Conservation (phyloP, 2,797 vertebrate species). For the Centropyge bicolor region DNA sequence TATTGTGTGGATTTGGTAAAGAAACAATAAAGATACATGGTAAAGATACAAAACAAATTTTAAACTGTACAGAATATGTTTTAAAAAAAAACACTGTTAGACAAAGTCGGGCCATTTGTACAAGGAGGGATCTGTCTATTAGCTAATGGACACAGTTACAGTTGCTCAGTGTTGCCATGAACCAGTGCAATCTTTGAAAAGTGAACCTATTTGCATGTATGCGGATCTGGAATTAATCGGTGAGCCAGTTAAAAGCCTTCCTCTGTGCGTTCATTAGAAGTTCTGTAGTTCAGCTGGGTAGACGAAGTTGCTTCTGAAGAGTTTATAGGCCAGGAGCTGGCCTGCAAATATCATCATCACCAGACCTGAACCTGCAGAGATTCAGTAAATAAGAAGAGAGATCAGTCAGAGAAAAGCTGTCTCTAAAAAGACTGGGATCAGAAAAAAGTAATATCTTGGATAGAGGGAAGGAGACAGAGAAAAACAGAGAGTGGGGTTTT, state of each 20-base stretch:
- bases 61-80: conserved; percentile 67
- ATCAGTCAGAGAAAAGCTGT: conserved; percentile 3
- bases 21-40: no score
- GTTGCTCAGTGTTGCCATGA: background rate
- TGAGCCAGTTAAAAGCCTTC: conserved; percentile 66
- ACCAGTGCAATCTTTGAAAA: background rate
- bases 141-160: conserved; percentile 5
- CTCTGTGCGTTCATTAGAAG: conserved; percentile 72
- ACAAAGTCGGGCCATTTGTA: conserved; percentile 38
- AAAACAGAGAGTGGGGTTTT: background rate
- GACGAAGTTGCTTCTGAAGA: conserved; percentile 93
- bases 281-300: conserved; percentile 87
- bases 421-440: conserved; percentile 54
- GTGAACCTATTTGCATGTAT: conserved; percentile 11
- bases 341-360: conserved; percentile 92
- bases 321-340: conserved; percentile 90
- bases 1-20: conserved; percentile 37
- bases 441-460: background rate
- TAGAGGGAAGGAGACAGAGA: conserved; percentile 15
- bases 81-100: conserved; percentile 43
- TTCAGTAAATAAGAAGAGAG: conserved; percentile 21
- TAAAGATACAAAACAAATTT: conserved; percentile 75
- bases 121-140: conserved; percentile 29
- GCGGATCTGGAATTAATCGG: conserved; percentile 45
- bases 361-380: conserved; percentile 87